Evolutionary conservation across 1,140 invertebrate species (phyloP), one percentile per base, ranked within the genome.

Genomic region (Drosophila bocqueti): DNA sequence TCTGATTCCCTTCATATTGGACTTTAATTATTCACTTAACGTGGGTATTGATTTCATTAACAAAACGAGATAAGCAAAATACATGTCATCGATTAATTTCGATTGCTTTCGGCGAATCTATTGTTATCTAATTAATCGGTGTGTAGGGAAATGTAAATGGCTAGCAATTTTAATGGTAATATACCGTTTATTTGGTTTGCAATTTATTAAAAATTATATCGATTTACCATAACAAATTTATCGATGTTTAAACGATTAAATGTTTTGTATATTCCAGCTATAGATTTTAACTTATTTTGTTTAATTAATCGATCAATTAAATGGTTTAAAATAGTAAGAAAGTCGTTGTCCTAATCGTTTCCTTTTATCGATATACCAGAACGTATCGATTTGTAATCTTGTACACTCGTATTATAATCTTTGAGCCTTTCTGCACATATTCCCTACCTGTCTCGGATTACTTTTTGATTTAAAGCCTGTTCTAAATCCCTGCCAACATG

Each of bases 401-500:
- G 18, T 9, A 5, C 8, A 16, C 4, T 13, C 6, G 2, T 10
- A 7, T 18, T 15, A 15, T 16, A 59, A 34, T 24, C 36, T 6
- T 13, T 62, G 43, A 62, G 40, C 31, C 31, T 11, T n/a, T n/a
- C 42, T 71, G 29, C 26, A 36, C 18, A 46, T 29, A 46, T 38
- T 3, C 24, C 36, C 9, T n/a, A 24, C 34, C 38, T 47, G 40
- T 24, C 18, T 11, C n/a, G 42, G 64, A n/a, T 73, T 73, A 73
- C 68, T 45, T 42, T 31, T 36, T 43, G 67, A 72, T 73, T 50
- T 49, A 42, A 73, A 38, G 40, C 52, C 65, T 11, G 43, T 31
- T 29, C 9, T 31, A 73, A 73, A 50, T 61, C 67, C 54, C 36
- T 72, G 69, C 38, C 67, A 43, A 60, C 69, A 73, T 43, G 31